Evolutionary conservation across 2,113 vertebrate species (phyloP).

Genomic region (Eidolon helvum): DNA sequence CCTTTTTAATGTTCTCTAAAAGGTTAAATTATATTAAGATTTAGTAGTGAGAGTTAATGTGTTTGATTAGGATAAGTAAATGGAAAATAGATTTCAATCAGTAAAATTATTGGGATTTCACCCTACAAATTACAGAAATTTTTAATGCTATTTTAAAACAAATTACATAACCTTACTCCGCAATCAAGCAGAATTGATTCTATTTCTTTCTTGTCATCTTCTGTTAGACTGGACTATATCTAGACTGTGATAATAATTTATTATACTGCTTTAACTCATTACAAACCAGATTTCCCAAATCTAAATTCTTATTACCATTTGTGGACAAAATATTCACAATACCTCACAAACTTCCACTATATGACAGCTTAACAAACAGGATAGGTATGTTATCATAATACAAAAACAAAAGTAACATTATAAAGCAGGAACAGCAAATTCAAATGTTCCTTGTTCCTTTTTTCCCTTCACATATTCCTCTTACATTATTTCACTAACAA

Average conservation of each 20-base stretch:
- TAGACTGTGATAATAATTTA: constrained; percentile 43
- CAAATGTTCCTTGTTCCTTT: background rate
- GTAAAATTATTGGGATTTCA: constrained; percentile 69
- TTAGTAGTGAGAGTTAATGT: constrained; percentile 56
- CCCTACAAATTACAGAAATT: constrained; percentile 58
- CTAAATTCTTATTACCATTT: background rate
- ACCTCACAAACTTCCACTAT: background rate
- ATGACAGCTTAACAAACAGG: background rate
- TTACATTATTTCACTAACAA: background rate
- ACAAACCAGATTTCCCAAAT: background rate
- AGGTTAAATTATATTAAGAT: constrained; percentile 63
- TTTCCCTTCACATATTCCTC: background rate
- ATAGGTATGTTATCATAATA: background rate
- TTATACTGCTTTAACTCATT: constrained; percentile 26
- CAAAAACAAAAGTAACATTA: background rate
- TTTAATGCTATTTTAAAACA: constrained; percentile 63
- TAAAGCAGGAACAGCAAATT: background rate
- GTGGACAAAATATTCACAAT: background rate
- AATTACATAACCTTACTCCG: constrained; percentile 63
- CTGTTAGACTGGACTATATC: constrained; percentile 29
- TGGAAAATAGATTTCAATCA: constrained; percentile 71
- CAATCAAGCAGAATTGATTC: constrained; percentile 53
- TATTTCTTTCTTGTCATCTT: constrained; percentile 59
- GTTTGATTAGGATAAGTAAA: constrained; percentile 72
- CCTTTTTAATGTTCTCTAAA: constrained; percentile 46